A percentile compares a stretch with the other conserved stretches of the same genome.
These are phyloP conservation scores for Drosophila kanapiae DNA, from an alignment of 1,140 invertebrate species.

Conservation along the genomic window DNA sequence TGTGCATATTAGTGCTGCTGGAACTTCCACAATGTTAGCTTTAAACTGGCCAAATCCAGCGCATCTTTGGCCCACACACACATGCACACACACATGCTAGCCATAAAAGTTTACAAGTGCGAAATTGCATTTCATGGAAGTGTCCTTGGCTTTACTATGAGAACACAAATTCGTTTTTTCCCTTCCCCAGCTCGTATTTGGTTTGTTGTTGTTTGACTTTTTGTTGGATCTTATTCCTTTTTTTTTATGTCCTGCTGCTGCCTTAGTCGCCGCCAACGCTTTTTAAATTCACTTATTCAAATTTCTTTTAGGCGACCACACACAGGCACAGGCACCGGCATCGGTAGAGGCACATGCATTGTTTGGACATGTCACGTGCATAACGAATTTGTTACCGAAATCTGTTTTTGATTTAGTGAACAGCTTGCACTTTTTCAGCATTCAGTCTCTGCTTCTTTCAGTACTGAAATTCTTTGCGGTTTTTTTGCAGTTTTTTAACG, in stretches of 20 bases:
- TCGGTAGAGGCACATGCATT: conserved; percentile 37
- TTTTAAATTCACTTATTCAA: conserved; percentile 84
- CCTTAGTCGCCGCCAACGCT: conserved; percentile 64
- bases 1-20: neutral
- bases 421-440: conserved; percentile 72
- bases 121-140: conserved; percentile 84
- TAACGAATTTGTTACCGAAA: conserved; percentile 82
- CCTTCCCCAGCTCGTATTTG: conserved; percentile 6
- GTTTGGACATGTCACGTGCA: conserved; percentile 81
- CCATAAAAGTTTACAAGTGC: conserved; percentile 83
- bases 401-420: conserved; percentile 84
- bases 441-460: neutral
- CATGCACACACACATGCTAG: conserved; percentile 41
- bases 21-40: neutral
- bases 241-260: conserved; percentile 1
- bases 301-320: conserved; percentile 70
- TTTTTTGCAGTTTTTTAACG: conserved; percentile 33
- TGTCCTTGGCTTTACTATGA: conserved; percentile 78
- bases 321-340: conserved; percentile 18
- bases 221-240: conserved; percentile 29
- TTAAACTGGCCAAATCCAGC: conserved; percentile 30
- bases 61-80: conserved; percentile 19
- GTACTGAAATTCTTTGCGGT: conserved; percentile 2
- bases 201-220: conserved; percentile 43
- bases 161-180: conserved; percentile 38